Base-by-base conservation (phyloP, 1,140 invertebrate species). In the Helicoverpa armigera region DNA sequence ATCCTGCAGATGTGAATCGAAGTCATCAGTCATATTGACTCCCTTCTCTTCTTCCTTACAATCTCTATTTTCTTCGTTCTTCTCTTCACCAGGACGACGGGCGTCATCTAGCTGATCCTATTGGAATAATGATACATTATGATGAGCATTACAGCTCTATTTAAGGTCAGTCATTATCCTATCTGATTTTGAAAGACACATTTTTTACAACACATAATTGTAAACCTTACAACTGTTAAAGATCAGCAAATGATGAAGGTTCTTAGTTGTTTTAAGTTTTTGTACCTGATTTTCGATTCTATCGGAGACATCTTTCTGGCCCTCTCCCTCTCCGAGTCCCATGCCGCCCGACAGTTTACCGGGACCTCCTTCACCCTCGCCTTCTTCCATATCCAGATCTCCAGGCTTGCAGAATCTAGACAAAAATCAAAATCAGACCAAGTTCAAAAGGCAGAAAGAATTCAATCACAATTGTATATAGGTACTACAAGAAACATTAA, bases 31-130 rank as follows among this genome's bases (percentile, higher is more conserved):
- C 98, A 99, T 99, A 87, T 99, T 98, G 63, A 99, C 97, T 16
- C 98, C 99, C 79, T 99, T 98, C 74, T 99, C 98, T 94, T 99
- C 98, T 88, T 99, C 98, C 87, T 97, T 97, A 84, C 97, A 98
- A 90, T 98, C 97, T 82, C 97, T 97, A 79, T 99, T 96, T 3
- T 97, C 96, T 74, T 97, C 94, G 83, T 96, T 96, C 85, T 96
- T 95, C 83, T 97, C 96, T 91, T 99, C 96, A 50, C 97, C 98
- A 12, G 96, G 96, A 67, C 97, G 96, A 88, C 97, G 96, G 0
- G 98, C 97, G 86, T 98, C 98, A 81, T 99, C 98, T 31, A 99
- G 92, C 94, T 99, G 99, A 95, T 99, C 99, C 95, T 99, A 67
- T 72, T 13, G 5, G 60, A 54, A 2, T 48, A 78, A 11, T 35